Evolutionary conservation across 2,797 vertebrate species (phyloP), one percentile per base, ranked within the genome.

Genomic region (Anabas testudineus): DNA sequence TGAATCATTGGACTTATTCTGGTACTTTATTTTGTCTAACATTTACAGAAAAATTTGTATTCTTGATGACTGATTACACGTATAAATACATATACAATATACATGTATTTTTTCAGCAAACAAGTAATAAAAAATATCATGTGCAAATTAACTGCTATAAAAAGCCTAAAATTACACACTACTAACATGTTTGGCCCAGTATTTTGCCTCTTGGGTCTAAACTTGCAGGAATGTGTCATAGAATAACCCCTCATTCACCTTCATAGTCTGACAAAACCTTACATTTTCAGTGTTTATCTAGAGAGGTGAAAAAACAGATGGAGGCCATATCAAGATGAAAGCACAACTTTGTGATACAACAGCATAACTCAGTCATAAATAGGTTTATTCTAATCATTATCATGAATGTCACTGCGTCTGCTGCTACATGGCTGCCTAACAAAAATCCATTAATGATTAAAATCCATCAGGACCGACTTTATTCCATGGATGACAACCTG

Each of bases 111-210:
- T 10, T 34, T 12, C 34, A 34, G 34, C 10, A 34, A 34, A 12
- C 9, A 10, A 34, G 10, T 2, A 10, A 34, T 10, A 10, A 34
- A 34, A 9, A 34, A 34, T 1, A 10, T 10, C 10, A 12, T 3
- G 34, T 34, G 10, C 5, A 28, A 28, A 28, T 28, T 28, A 30
- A 30, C 28, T 30, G 6, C 28, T 30, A n/a, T n/a, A n/a, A n/a
- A n/a, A 36, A 30, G 30, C 28, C 28, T 36, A 5, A 18, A 7
- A 42, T 2, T 42, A 42, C 16, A n/a, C 16, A 16, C 1, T 15
- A 78, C 59, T 26, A 49, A 28, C 47, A 72, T 80, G 28, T 34
- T 47, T 68, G 67, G 61, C 21, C 46, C 26, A 64, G 51, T n/a
- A n/a, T 54, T 66, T 39, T 34, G 36, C 34, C 34, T 56, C 21